Percentiles rank a stretch among this genome's conserved stretches.
Evolutionary conservation across 2,888 invertebrate species (phyloP).

Genomic region (Agrotis segetum): DNA sequence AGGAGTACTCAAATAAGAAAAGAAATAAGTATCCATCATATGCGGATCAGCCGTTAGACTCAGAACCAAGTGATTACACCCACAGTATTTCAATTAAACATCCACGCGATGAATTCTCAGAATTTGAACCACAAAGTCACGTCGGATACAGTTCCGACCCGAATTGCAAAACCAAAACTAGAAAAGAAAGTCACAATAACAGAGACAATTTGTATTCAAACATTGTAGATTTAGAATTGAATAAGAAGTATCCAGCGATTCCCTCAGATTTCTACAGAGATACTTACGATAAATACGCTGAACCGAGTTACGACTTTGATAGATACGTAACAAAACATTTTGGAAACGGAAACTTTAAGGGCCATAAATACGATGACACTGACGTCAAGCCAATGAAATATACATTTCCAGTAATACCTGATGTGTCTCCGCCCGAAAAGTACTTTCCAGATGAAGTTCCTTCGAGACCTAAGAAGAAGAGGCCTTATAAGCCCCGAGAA

Average conservation of each 20-base stretch:
- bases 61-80: constrained; percentile 84
- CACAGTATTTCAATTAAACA: constrained; percentile 85
- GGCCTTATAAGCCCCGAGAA: constrained; percentile 74
- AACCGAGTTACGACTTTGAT: constrained; percentile 79
- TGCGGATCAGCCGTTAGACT: constrained; percentile 67
- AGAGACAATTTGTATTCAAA: constrained; percentile 75
- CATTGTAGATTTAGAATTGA: constrained; percentile 75
- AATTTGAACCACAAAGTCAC: constrained; percentile 80
- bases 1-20: constrained; percentile 77
- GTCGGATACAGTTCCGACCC: constrained; percentile 82
- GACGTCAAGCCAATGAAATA: constrained; percentile 71
- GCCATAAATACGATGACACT: constrained; percentile 77
- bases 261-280: constrained; percentile 76
- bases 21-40: constrained; percentile 75
- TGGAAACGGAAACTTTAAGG: constrained; percentile 72
- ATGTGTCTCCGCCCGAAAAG: constrained; percentile 75
- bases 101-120: constrained; percentile 77
- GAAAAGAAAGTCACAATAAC: constrained; percentile 75
- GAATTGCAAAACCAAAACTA: constrained; percentile 84
- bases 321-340: constrained; percentile 75
- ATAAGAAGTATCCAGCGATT: constrained; percentile 77
- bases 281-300: constrained; percentile 80
- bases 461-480: constrained; percentile 82
- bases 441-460: constrained; percentile 79
- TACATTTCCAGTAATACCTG: constrained; percentile 76